These are phyloP conservation scores for Halocaridina rubra DNA, from an alignment of 2,888 invertebrate species.

Conservation along the genomic window DNA sequence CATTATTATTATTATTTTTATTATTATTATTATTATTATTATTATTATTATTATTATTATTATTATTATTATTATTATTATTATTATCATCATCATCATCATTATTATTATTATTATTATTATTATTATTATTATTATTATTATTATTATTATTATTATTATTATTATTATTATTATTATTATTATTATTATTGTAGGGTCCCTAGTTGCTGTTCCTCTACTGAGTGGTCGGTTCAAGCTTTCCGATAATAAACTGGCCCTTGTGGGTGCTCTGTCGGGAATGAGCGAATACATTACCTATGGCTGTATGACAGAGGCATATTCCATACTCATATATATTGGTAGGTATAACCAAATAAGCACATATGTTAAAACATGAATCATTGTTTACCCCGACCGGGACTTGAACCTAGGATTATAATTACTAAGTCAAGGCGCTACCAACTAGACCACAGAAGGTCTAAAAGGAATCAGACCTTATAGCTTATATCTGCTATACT, in stretches of 20 bases:
- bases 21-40: no score
- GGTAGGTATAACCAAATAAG: conserved; percentile 40
- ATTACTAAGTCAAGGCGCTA: no score
- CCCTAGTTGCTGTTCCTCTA: conserved; percentile 59
- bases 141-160: background rate
- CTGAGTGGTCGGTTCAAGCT: conserved; percentile 47
- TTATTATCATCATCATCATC: background rate
- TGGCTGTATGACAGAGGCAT: conserved; percentile 30
- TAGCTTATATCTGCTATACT: no score
- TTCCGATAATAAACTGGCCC: conserved; percentile 49
- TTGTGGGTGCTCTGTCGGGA: conserved; percentile 52
- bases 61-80: background rate
- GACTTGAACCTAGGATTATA: no score
- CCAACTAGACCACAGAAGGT: no score
- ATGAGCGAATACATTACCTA: conserved; percentile 48
- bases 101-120: background rate
- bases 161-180: background rate
- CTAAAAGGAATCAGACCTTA: no score
- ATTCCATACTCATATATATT: conserved; percentile 54
- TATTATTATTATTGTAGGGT: conserved; percentile 31
- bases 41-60: no score
- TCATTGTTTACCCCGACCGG: no score
- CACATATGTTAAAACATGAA: no score
- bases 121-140: background rate
- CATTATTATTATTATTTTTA: no score